Evolutionary conservation across 1,140 invertebrate genomes (phyloP), one percentile per base, ranked within the genome.

Genomic region (Drosophila novamexicana): DNA sequence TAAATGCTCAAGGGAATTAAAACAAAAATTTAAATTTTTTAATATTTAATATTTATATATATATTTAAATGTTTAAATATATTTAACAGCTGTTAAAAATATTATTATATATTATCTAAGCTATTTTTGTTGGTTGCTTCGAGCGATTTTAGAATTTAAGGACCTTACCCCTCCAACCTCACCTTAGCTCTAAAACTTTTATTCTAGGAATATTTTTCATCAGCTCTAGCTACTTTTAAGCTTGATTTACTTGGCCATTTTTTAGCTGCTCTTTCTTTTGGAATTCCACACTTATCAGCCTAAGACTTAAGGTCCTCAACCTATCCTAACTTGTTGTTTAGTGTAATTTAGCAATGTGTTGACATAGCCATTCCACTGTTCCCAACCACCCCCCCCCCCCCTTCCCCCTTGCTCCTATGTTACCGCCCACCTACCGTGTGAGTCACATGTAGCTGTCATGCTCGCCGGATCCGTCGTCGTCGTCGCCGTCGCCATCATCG

Each of bases 271-370:
- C 22, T 29, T 29, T 29, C 22, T 5, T 29, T 5, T 5, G 22
- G 4, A 29, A 29, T 3, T 22, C 22, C 22, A 29, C 22, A 29
- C 3, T 29, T 47, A 16, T 47, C 42, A 16, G 29, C 29, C 56
- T 16, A 56, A 52, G 32, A 14, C 7, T 45, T n/a, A 7, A 7
- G n/a, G 7, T 37, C 12, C 32, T 3, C 14, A 45, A 8, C 42
- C 42, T 34, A 37, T 16, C 32, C 42, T 36, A 0, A 34, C 42
- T 64, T 75, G 79, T 70, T 70, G 68, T 34, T 42, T 44, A 88
- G 71, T 79, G 82, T 86, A 82, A 73, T 82, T 86, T 83, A 76
- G 61, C 79, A 79, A 79, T 88, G 83, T 86, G 79, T 86, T 77
- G 82, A 86, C 79, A 88, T 34, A 47, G 68, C 58, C 79, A 54